These are phyloP conservation scores for Drosophila hydei DNA, from an alignment of 1,140 invertebrate species.

Conservation along the genomic window DNA sequence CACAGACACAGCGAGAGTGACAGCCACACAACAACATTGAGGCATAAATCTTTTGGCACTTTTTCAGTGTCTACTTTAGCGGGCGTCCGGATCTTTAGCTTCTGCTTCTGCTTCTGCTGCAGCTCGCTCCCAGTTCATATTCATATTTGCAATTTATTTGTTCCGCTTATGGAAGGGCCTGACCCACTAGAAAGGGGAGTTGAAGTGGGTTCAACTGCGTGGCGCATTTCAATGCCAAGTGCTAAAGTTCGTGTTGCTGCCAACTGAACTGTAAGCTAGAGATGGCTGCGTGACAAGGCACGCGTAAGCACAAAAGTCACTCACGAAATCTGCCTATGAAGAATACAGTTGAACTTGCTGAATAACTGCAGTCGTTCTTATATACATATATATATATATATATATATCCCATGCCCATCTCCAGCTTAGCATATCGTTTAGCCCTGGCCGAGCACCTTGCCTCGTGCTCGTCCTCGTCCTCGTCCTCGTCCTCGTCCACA, in stretches of 20 bases:
- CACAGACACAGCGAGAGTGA: neutral
- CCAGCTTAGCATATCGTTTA: constrained; percentile 20
- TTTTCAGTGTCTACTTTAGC: constrained; percentile 66
- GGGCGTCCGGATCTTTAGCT: constrained; percentile 16
- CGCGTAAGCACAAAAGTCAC: neutral
- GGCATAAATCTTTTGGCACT: constrained; percentile 75
- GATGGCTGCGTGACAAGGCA: neutral
- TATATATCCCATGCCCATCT: neutral
- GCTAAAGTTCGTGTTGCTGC: constrained; percentile 15
- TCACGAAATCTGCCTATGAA: neutral
- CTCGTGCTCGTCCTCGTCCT: constrained; percentile 2
- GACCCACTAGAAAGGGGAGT: constrained; percentile 2
- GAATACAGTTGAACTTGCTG: no score
- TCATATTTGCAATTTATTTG: constrained; percentile 75
- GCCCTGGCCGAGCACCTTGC: constrained; percentile 34
- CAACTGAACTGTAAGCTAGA: constrained; percentile 11
- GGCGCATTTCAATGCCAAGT: constrained; percentile 60
- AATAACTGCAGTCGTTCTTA: no score
- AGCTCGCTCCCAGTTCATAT: constrained; percentile 14
- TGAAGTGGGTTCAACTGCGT: constrained; percentile 40
- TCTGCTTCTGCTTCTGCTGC: neutral
- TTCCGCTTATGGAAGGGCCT: constrained; percentile 65
- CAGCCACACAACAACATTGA: constrained; percentile 26
- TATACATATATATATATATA: no score
- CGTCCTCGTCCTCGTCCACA: constrained; percentile 11